Conservation (phyloP, 2,888 invertebrate species). For the Lasioglossum malachurum region DNA sequence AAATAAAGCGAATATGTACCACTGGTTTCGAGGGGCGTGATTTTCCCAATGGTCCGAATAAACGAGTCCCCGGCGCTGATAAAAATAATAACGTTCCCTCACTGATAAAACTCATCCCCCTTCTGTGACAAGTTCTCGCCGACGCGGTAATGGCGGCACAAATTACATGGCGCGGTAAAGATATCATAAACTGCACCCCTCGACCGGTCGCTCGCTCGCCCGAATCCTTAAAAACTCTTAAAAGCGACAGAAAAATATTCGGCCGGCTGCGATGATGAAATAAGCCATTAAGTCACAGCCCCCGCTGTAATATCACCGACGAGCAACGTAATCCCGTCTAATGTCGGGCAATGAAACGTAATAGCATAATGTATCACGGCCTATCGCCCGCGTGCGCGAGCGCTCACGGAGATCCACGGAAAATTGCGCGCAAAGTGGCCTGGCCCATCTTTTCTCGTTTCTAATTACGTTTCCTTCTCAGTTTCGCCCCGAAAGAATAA, state of each 20-base stretch:
- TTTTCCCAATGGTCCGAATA: not conserved
- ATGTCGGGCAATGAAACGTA: conserved; percentile 64
- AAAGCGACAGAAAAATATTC: conserved; percentile 44
- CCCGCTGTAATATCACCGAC: conserved; percentile 57
- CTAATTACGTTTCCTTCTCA: conserved; percentile 50
- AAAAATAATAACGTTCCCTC: conserved; percentile 36
- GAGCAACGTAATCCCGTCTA: conserved; percentile 65
- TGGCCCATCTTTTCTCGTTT: conserved; percentile 36
- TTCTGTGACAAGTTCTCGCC: conserved; percentile 29
- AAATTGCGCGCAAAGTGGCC: not conserved
- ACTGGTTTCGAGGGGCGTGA: not conserved
- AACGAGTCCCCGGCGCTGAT: conserved; percentile 17
- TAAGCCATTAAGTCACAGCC: conserved; percentile 67
- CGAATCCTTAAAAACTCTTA: conserved; percentile 26
- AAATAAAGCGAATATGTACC: not conserved
- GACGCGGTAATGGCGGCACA: conserved; percentile 17
- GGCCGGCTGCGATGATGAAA: conserved; percentile 62
- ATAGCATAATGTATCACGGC: conserved; percentile 68
- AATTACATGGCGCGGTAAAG: conserved; percentile 35
- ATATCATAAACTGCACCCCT: conserved; percentile 25
- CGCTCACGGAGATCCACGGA: not conserved
- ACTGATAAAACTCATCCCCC: conserved; percentile 35
- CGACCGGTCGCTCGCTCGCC: not conserved
- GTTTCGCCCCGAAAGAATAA: not conserved
- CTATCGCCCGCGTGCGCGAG: conserved; percentile 43